Base-by-base conservation (phyloP, 1,140 invertebrate species). In the Luehdorfia chinensis region DNA sequence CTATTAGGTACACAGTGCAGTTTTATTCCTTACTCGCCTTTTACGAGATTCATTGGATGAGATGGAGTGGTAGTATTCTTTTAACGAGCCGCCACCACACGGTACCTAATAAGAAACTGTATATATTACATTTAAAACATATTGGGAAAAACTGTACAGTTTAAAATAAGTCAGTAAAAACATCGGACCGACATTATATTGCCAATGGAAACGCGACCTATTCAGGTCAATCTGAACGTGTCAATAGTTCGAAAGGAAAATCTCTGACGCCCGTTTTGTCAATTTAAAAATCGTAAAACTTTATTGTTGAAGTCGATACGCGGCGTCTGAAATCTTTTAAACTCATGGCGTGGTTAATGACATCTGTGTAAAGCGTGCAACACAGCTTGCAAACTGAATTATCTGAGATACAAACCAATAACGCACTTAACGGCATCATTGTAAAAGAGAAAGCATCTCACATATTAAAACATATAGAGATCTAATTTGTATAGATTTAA, bases 261-360 rank as follows among this genome's bases (percentile, higher is more conserved):
- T 25, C 27, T 60, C 39, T 58, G 55, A 55, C 54, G 55, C 47
- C 43, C 34, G 33, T 19, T 43, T 37, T 56, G 62, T 68, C 68
- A 70, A 70, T 77, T 72, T 69, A 75, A 76, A 73, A 72, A 50
- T 73, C 73, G 59, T 78, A 76, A 78, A 76, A 71, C 19, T 62
- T 69, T 76, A 66, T 66, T 51, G 49, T 60, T 46, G 50, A 46
- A 58, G 15, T 30, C 39, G 36, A 41, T 27, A 13, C 19, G 33
- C 47, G 30, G 28, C 33, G 47, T 25, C 23, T 34, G 28, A 36
- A 41, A 50, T 47, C 27, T 32, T 39, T n/a, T 30, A 18, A 14
- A 15, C 19, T 43, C 34, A 19, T 46, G 28, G 45, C 34, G 21
- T n/a, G n/a, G n/a, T 41, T 52, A 52, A 41, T 43, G 34, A 41